A percentile compares a stretch with the other conserved stretches of the same genome.
phyloP scores from a whole-genome alignment of 92 coral and sea anemone species.

The Heteractis magnifica region DNA sequence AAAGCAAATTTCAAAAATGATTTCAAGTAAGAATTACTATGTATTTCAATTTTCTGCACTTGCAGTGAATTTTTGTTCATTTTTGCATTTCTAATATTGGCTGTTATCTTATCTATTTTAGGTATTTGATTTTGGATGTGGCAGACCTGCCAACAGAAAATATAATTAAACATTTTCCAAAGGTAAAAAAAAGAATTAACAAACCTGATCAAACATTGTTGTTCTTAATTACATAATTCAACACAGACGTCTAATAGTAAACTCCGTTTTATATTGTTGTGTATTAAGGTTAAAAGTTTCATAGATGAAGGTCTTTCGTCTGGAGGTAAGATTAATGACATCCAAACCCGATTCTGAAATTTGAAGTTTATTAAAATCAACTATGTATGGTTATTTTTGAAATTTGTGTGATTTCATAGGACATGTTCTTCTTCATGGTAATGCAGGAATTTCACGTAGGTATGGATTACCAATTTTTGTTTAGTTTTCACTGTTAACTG shows the following conservation, averaged over 20 bases:
- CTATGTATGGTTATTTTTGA: too few species aligned
- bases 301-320: slow-evolving; percentile 76
- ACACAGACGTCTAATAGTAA: not conserved
- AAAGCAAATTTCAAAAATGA: slow-evolving; percentile 88
- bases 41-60: not conserved
- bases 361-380: not conserved
- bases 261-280: not conserved
- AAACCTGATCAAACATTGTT: too few species aligned
- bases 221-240: too few species aligned
- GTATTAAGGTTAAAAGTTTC: slow-evolving; percentile 77
- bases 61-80: not conserved
- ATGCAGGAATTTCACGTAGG: slow-evolving; percentile 99
- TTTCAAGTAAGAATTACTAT: slow-evolving; percentile 64
- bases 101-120: not conserved
- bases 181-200: slow-evolving; percentile 42
- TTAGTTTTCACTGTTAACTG: too few species aligned
- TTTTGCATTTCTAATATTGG: not conserved
- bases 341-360: not conserved
- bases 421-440: slow-evolving; percentile 91
- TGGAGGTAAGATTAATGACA: slow-evolving; percentile 49
- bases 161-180: slow-evolving; percentile 89
- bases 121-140: slow-evolving; percentile 90
- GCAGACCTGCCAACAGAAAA: slow-evolving; percentile 95
- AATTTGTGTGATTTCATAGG: slow-evolving; percentile 38
- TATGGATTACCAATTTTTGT: slow-evolving; percentile 8